These are phyloP conservation scores for Agapornis canus DNA, from an alignment of 2,797 vertebrate genomes.

Conservation along the genomic window DNA sequence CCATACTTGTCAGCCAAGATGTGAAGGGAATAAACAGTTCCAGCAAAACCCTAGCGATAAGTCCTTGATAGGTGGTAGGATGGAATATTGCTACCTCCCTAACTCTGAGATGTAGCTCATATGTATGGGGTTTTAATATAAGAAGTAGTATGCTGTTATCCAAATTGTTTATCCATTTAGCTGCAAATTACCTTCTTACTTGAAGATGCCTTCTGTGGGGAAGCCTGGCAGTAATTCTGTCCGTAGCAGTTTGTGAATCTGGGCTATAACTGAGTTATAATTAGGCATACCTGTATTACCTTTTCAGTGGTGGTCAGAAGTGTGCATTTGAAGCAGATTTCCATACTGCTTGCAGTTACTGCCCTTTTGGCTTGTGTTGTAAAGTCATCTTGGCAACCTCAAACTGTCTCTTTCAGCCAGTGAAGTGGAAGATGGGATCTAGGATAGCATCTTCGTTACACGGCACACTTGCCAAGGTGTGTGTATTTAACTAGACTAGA, in stretches of 20 bases:
- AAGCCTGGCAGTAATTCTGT: background rate
- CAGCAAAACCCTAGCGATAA: background rate
- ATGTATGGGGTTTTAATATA: background rate
- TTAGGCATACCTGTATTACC: background rate
- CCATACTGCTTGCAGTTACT: background rate
- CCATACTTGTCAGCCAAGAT: background rate
- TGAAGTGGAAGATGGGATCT: background rate
- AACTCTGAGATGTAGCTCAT: background rate
- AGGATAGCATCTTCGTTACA: fast-evolving
- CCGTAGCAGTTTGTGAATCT: background rate
- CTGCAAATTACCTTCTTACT: background rate
- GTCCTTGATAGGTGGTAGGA: background rate
- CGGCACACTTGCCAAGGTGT: background rate
- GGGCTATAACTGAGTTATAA: background rate
- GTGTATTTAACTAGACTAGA: background rate
- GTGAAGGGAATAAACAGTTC: background rate
- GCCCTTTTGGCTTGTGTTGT: background rate
- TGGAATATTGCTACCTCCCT: background rate
- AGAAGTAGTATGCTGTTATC: background rate
- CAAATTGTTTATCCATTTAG: background rate
- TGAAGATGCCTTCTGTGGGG: background rate
- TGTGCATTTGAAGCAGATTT: background rate
- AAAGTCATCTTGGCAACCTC: background rate
- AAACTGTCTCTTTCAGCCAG: background rate
- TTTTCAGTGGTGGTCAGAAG: background rate